Conservation (phyloP, 2,113 vertebrate species). For the Hippocampus barbouri region DNA sequence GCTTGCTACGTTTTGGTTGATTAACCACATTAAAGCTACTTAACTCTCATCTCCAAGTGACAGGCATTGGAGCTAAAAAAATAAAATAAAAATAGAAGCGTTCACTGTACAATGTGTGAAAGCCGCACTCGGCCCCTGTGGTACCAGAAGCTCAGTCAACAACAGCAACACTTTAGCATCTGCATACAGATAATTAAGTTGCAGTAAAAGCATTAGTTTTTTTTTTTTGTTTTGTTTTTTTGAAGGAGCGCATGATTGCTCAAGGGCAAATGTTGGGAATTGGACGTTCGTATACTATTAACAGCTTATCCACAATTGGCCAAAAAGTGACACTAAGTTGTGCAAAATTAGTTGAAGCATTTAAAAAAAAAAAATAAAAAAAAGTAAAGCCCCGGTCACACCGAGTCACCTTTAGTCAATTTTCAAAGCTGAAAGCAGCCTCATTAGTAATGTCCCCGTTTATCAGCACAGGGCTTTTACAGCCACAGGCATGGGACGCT, state of each 20-base stretch:
- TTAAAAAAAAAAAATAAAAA: neutral
- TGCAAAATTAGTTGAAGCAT: neutral
- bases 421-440: slow-evolving; percentile 13
- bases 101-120: too few species aligned
- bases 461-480: slow-evolving; percentile 24
- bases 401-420: slow-evolving; percentile 12
- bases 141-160: too few species aligned
- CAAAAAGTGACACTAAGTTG: neutral
- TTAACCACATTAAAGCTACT: slow-evolving; percentile 15
- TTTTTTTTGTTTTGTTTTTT: too few species aligned
- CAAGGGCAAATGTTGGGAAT: neutral
- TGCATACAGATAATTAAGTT: too few species aligned
- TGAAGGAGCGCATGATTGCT: too few species aligned
- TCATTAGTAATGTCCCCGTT: slow-evolving; percentile 21
- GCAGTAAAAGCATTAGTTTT: too few species aligned
- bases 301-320: neutral
- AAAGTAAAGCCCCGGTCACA: slow-evolving; percentile 7
- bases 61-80: neutral
- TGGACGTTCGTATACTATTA: neutral
- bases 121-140: too few species aligned
- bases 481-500: slow-evolving; percentile 26
- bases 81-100: too few species aligned
- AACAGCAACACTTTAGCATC: too few species aligned
- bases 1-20: slow-evolving; percentile 2
- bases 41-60: neutral